These are phyloP conservation scores for Thaumatotibia leucotreta DNA, from an alignment of 1,140 invertebrate species.

Conservation along the genomic window DNA sequence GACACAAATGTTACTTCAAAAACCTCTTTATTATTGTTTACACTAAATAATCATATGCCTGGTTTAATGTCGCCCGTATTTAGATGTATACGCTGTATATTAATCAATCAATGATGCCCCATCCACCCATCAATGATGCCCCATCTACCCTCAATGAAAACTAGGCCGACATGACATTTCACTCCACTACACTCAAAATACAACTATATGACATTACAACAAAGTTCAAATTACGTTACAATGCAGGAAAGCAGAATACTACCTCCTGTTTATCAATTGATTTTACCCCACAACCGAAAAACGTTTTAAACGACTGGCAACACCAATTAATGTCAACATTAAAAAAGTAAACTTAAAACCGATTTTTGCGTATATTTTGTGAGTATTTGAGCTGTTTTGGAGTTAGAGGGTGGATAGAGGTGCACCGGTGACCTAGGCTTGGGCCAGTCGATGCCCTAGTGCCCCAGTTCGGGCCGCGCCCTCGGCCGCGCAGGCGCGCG, in stretches of 20 bases:
- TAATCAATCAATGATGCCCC: background rate
- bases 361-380: background rate
- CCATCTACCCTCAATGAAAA: conserved; percentile 3
- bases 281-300: background rate
- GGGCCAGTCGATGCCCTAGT: conserved; percentile 59
- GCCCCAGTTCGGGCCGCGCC: conserved; percentile 41
- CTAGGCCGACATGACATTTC: background rate
- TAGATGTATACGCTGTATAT: too few relatives aligned
- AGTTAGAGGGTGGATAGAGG: conserved; percentile 19
- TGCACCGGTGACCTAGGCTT: conserved; percentile 50
- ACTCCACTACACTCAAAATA: background rate
- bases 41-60: too few relatives aligned
- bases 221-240: background rate
- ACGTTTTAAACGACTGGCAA: background rate
- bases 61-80: too few relatives aligned
- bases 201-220: background rate
- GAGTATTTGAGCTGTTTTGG: background rate
- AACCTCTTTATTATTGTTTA: too few relatives aligned
- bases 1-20: too few relatives aligned
- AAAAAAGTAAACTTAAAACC: background rate
- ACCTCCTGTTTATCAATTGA: background rate
- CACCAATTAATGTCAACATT: background rate
- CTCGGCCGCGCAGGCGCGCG: conserved; percentile 50
- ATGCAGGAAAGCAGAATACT: background rate
- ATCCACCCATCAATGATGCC: background rate